phyloP scores from a whole-genome alignment of 2,797 vertebrate genomes.

The Enteromius trimaculatus region DNA sequence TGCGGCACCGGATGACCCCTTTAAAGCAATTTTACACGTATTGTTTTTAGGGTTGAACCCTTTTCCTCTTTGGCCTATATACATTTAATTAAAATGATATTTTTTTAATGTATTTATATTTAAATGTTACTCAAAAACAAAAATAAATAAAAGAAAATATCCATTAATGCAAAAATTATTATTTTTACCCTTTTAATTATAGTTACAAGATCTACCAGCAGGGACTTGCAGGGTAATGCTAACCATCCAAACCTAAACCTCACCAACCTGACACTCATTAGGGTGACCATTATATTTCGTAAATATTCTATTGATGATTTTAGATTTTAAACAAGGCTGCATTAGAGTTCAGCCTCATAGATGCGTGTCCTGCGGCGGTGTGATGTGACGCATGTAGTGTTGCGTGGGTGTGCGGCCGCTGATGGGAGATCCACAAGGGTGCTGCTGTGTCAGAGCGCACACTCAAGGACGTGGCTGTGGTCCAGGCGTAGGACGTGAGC shows the following conservation, averaged over 20 bases:
- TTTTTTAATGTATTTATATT: background rate
- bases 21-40: too few relatives aligned
- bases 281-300: background rate
- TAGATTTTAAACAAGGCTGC: background rate
- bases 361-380: background rate
- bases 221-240: background rate
- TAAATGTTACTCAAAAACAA: background rate
- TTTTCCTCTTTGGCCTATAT: background rate
- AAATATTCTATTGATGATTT: background rate
- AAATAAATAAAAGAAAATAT: background rate
- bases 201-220: background rate
- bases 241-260: background rate
- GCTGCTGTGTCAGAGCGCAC: constrained; percentile 27
- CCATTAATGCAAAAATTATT: background rate
- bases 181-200: background rate
- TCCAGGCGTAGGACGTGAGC: constrained; percentile 26
- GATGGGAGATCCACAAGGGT: constrained; percentile 29
- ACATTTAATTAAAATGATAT: background rate
- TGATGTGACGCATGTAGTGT: constrained; percentile 14
- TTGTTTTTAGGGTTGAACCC: too few relatives aligned
- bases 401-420: constrained; percentile 6
- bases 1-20: too few relatives aligned
- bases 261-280: background rate
- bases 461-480: constrained; percentile 40
- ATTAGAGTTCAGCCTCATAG: background rate